phyloP scores from a whole-genome alignment of 2,113 vertebrate species.

The Emydura subglobosa region DNA sequence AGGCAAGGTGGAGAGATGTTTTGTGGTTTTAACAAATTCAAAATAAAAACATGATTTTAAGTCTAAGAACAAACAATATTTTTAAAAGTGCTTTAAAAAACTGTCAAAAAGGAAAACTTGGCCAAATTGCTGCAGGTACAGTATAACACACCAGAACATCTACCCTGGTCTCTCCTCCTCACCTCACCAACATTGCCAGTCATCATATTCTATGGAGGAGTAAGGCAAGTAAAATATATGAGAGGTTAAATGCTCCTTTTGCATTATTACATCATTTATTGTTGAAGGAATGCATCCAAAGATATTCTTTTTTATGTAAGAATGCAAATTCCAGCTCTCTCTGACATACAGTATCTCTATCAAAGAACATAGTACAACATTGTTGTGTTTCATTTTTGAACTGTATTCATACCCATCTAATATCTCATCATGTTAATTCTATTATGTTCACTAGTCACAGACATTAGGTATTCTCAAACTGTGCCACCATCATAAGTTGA shows the following conservation, averaged over 20 bases:
- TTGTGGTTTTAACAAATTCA: not conserved
- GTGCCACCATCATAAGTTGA: not conserved
- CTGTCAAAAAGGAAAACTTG: not conserved
- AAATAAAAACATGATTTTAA: not conserved
- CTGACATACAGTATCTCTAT: not conserved
- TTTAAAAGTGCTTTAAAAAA: not conserved
- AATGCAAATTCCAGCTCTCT: not conserved
- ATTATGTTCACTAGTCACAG: not conserved
- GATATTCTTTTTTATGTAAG: not conserved
- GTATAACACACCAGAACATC: not conserved
- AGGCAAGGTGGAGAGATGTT: not conserved
- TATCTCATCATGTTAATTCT: not conserved
- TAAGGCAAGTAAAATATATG: not conserved
- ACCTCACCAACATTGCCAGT: not conserved
- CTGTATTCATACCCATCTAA: not conserved
- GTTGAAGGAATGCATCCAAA: not conserved
- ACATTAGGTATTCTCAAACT: not conserved
- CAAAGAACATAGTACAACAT: not conserved
- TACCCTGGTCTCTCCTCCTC: not conserved
- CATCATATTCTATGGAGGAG: not conserved
- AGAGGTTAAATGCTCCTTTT: not conserved
- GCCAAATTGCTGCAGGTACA: fast-evolving
- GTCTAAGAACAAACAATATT: not conserved
- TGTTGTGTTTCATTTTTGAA: not conserved
- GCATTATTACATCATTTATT: not conserved